Evolutionary conservation across 1,140 invertebrate species (phyloP).

Genomic region (Nephotettix cincticeps): DNA sequence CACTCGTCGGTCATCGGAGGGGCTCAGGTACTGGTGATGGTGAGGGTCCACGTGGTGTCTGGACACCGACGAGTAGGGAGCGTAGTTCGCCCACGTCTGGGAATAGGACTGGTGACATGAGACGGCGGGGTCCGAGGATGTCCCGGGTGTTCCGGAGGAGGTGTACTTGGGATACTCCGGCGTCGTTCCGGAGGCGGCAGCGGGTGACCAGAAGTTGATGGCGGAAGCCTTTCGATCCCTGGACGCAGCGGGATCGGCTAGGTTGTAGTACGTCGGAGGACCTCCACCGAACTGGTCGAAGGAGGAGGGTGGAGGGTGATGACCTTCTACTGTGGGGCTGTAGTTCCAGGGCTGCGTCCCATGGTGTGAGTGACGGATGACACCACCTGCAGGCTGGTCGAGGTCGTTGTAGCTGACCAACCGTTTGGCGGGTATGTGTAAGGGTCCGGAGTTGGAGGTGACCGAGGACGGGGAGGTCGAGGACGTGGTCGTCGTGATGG

Average conservation of each 20-base stretch:
- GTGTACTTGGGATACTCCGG: conserved; percentile 60
- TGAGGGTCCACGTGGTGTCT: conserved; percentile 60
- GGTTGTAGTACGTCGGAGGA: conserved; percentile 75
- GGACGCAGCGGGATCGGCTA: conserved; percentile 58
- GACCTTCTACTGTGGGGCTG: conserved; percentile 63
- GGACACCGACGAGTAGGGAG: conserved; percentile 57
- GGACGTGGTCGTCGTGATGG: conserved; percentile 53
- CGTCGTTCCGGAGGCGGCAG: conserved; percentile 52
- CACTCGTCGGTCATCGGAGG: conserved; percentile 21
- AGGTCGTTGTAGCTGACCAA: conserved; percentile 58
- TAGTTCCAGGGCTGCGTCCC: conserved; percentile 68
- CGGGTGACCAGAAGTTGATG: conserved; percentile 70
- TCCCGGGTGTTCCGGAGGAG: conserved; percentile 51
- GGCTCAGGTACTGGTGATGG: conserved; percentile 47
- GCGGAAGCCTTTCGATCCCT: conserved; percentile 55
- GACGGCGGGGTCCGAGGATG: conserved; percentile 54
- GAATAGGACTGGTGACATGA: conserved; percentile 72
- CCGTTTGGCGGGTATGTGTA: conserved; percentile 83
- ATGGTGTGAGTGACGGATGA: conserved; percentile 71
- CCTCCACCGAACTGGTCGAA: conserved; percentile 70
- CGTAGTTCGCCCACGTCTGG: conserved; percentile 69
- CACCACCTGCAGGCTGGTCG: conserved; percentile 51
- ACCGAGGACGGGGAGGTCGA: conserved; percentile 69
- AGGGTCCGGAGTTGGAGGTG: conserved; percentile 62
- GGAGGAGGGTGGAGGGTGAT: conserved; percentile 55